Conservation (phyloP, 2,888 invertebrate genomes). For the Diaprepes abbreviatus region DNA sequence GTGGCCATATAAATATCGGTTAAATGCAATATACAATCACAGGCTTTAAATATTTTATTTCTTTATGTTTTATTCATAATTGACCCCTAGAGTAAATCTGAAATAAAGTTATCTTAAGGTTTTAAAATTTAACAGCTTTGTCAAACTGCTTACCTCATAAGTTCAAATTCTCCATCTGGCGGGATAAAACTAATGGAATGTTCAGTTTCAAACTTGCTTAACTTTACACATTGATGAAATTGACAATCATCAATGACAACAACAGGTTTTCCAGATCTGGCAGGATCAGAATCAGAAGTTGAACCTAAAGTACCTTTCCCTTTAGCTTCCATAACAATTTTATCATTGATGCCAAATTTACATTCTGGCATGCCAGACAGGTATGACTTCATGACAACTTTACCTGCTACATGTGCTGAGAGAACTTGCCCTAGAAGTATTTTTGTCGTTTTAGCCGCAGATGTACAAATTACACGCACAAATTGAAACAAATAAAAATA, state of each 20-base stretch:
- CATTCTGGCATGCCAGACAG: slow-evolving; percentile 99
- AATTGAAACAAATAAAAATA: no score
- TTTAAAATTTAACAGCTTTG: no score
- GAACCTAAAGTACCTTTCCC: slow-evolving; percentile 81
- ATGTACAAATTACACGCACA: no score
- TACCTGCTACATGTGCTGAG: slow-evolving; percentile 99
- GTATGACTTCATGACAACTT: slow-evolving; percentile 99
- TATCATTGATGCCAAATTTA: slow-evolving; percentile 99
- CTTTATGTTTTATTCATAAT: no score
- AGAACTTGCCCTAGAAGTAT: slow-evolving; percentile 87
- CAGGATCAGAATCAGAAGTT: slow-evolving; percentile 78
- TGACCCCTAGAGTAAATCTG: no score
- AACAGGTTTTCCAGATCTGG: slow-evolving; percentile 95
- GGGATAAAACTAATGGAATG: slow-evolving; percentile 99
- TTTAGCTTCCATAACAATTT: slow-evolving; percentile 97
- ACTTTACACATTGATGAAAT: slow-evolving; percentile 99
- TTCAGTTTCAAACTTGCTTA: slow-evolving; percentile 99
- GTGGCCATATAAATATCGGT: no score
- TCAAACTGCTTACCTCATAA: slow-evolving; percentile 84
- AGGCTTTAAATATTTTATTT: no score
- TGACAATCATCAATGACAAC: slow-evolving; percentile 99
- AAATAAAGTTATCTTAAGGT: no score
- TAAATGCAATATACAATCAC: no score
- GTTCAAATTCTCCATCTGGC: slow-evolving; percentile 99
- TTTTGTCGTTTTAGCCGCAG: not conserved